phyloP scores from a whole-genome alignment of 1,140 invertebrate species.

The Parasteatoda tepidariorum region DNA sequence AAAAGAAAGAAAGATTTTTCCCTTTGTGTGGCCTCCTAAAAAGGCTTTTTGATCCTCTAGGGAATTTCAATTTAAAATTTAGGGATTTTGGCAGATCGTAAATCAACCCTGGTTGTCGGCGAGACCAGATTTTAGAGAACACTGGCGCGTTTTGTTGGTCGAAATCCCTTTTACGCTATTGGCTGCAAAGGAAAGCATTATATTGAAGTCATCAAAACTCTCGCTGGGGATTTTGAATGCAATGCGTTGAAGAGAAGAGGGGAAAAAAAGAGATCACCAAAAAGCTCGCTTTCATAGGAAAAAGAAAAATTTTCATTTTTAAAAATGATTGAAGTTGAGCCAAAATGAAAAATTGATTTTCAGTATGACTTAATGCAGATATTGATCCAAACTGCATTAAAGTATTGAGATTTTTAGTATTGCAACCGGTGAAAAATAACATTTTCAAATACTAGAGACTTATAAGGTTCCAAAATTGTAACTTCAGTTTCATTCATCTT shows the following conservation, averaged over 20 bases:
- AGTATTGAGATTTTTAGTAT: too few relatives aligned
- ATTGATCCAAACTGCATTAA: too few relatives aligned
- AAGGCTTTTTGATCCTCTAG: not conserved
- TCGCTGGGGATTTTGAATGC: not conserved
- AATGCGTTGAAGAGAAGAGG: not conserved
- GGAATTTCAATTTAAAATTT: constrained; percentile 52
- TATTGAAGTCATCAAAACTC: not conserved
- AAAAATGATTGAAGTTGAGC: not conserved
- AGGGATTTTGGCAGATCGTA: constrained; percentile 27
- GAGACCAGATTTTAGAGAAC: constrained; percentile 6
- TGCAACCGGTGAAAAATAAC: too few relatives aligned
- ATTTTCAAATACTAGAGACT: too few relatives aligned
- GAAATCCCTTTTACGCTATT: not conserved
- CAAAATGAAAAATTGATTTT: too few relatives aligned
- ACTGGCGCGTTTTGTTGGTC: constrained; percentile 36
- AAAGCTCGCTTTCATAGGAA: not conserved
- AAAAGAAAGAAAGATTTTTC: not conserved
- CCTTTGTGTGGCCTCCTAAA: constrained; percentile 16
- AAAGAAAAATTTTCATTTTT: not conserved
- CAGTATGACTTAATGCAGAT: too few relatives aligned
- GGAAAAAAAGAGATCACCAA: too few relatives aligned
- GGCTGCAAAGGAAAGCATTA: not conserved
- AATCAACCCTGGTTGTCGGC: constrained; percentile 18
- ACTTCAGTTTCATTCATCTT: too few relatives aligned
- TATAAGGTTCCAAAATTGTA: too few relatives aligned